Conservation (phyloP, 2,888 invertebrate species). For the Tinea semifulvella region DNA sequence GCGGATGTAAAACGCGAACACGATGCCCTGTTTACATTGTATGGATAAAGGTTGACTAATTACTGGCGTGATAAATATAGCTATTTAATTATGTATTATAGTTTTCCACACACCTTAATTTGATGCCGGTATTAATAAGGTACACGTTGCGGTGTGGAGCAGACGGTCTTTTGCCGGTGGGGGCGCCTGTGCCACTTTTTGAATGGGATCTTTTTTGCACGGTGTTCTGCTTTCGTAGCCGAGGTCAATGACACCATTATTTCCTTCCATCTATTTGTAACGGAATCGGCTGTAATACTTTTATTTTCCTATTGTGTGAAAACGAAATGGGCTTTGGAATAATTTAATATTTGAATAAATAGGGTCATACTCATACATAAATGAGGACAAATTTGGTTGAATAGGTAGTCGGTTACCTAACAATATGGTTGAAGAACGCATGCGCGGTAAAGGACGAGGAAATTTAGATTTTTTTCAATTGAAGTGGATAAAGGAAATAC, state of each 20-base stretch:
- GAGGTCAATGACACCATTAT: conserved; percentile 10
- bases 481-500: too few relatives aligned
- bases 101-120: background rate
- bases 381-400: conserved; percentile 7
- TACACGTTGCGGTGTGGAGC: background rate
- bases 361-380: background rate
- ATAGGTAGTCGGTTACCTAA: background rate
- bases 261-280: background rate
- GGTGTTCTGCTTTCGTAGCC: conserved; percentile 8
- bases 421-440: conserved; percentile 7
- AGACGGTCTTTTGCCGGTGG: background rate
- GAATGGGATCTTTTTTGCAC: conserved; percentile 11
- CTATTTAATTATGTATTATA: background rate
- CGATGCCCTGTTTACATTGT: conserved; percentile 13
- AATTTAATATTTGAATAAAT: conserved; percentile 8
- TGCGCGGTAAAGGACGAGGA: conserved; percentile 7
- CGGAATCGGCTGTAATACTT: conserved; percentile 1
- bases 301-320: conserved; percentile 5
- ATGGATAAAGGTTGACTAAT: background rate
- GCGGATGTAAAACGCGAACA: conserved; percentile 7
- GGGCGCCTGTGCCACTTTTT: background rate
- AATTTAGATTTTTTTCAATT: conserved; percentile 1
- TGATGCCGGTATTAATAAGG: background rate
- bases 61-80: background rate
- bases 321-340: background rate